Evolutionary conservation across 2,797 vertebrate genomes (phyloP).

Genomic region (Aphelocoma californica): DNA sequence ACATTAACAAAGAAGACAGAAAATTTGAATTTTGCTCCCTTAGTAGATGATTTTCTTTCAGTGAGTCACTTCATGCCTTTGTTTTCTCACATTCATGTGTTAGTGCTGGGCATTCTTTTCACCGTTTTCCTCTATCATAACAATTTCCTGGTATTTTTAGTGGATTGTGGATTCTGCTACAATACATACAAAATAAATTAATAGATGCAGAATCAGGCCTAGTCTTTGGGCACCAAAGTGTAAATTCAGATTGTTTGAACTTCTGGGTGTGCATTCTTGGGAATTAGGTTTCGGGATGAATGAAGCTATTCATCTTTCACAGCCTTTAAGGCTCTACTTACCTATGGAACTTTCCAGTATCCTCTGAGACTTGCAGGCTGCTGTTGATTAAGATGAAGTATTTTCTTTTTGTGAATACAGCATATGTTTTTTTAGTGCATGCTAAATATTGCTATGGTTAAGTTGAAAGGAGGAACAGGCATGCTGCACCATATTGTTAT

Average conservation of each 20-base stretch:
- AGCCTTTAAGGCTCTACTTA: neutral
- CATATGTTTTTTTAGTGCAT: neutral
- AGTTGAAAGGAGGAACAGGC: conserved; percentile 24
- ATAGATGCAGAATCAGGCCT: neutral
- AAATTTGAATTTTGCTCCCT: neutral
- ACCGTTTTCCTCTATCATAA: neutral
- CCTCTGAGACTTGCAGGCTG: neutral
- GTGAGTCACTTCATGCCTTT: neutral
- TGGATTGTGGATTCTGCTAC: neutral
- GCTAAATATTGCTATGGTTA: conserved; percentile 11
- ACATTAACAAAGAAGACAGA: neutral
- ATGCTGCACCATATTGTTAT: neutral
- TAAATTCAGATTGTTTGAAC: neutral
- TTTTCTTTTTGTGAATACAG: neutral
- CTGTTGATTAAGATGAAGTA: neutral
- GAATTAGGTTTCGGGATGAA: conserved; percentile 23
- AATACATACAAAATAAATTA: neutral
- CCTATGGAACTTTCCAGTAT: neutral
- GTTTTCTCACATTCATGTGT: neutral
- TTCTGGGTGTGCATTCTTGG: neutral
- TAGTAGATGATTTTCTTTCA: neutral
- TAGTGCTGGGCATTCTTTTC: neutral
- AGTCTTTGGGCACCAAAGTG: neutral
- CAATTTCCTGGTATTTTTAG: neutral
- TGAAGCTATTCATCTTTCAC: neutral